phyloP scores from a whole-genome alignment of 2,888 invertebrate genomes.

The Mesoligia furuncula region DNA sequence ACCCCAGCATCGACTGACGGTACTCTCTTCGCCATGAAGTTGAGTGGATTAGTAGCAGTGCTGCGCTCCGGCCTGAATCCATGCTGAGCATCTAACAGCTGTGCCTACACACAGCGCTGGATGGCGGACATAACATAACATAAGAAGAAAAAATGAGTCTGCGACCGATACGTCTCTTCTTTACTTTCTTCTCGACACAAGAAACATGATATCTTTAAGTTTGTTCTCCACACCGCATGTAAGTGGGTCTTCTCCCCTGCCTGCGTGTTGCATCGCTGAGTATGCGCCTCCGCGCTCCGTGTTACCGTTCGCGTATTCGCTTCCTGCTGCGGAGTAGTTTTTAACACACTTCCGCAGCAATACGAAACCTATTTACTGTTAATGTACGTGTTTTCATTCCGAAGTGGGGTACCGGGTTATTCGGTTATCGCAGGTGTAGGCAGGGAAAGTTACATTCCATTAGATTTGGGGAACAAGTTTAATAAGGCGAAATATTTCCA shows the following conservation, averaged over 20 bases:
- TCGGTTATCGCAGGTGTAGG: conserved; percentile 3
- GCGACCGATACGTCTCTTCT: neutral
- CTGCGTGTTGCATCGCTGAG: neutral
- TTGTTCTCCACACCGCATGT: neutral
- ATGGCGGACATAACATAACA: neutral
- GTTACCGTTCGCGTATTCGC: conserved; percentile 46
- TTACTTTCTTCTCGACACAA: neutral
- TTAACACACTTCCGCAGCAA: conserved; percentile 64
- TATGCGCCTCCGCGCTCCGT: neutral
- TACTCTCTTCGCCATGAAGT: too few species aligned
- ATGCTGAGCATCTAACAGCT: too few species aligned
- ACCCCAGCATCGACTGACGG: too few species aligned
- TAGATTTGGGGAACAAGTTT: neutral
- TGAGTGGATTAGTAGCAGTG: too few species aligned
- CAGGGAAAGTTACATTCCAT: neutral
- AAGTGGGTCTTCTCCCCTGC: conserved; percentile 21
- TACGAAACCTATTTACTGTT: conserved; percentile 54
- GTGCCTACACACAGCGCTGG: neutral
- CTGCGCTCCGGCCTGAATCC: too few species aligned
- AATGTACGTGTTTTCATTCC: conserved; percentile 49
- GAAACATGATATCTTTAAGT: neutral
- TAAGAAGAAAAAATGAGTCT: neutral
- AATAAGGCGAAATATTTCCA: neutral
- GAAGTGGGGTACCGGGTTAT: conserved; percentile 43
- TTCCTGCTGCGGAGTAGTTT: conserved; percentile 65